A percentile compares a stretch with the other conserved stretches of the same genome.
phyloP scores from a whole-genome alignment of 1,140 invertebrate species.

The Ectropis grisescens region DNA sequence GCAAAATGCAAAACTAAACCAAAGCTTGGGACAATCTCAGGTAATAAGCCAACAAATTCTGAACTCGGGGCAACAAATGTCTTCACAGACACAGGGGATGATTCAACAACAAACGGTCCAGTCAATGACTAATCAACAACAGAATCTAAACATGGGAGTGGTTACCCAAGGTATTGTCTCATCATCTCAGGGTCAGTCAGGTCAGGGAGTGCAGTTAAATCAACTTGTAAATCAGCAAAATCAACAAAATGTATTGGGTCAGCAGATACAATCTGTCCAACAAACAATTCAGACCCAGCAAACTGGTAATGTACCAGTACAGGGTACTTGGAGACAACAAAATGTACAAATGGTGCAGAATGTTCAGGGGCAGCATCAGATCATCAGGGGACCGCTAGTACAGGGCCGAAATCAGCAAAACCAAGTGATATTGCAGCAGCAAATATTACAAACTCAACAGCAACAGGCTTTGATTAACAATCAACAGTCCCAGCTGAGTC shows the following conservation, averaged over 20 bases:
- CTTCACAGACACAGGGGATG: conserved; percentile 38
- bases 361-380: conserved; percentile 58
- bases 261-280: conserved; percentile 54
- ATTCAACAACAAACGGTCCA: conserved; percentile 60
- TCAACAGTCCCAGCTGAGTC: conserved; percentile 52
- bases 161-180: conserved; percentile 46
- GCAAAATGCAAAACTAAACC: conserved; percentile 53
- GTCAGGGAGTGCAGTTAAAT: conserved; percentile 39
- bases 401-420: conserved; percentile 59
- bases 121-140: conserved; percentile 48
- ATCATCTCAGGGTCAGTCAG: conserved; percentile 37
- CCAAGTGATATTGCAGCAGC: conserved; percentile 65
- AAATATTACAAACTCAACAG: conserved; percentile 64
- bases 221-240: conserved; percentile 41
- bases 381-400: conserved; percentile 59
- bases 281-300: conserved; percentile 52
- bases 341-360: conserved; percentile 65
- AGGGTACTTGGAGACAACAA: conserved; percentile 67
- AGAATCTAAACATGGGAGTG: conserved; percentile 56
- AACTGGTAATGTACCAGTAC: conserved; percentile 41
- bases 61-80: conserved; percentile 39
- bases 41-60: conserved; percentile 49
- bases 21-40: conserved; percentile 43
- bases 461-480: conserved; percentile 56
- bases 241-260: conserved; percentile 48